Percentiles rank a stretch among this genome's conserved stretches.
Evolutionary conservation across 2,888 invertebrate genomes (phyloP).

Genomic region (Ochropleura leucogaster): DNA sequence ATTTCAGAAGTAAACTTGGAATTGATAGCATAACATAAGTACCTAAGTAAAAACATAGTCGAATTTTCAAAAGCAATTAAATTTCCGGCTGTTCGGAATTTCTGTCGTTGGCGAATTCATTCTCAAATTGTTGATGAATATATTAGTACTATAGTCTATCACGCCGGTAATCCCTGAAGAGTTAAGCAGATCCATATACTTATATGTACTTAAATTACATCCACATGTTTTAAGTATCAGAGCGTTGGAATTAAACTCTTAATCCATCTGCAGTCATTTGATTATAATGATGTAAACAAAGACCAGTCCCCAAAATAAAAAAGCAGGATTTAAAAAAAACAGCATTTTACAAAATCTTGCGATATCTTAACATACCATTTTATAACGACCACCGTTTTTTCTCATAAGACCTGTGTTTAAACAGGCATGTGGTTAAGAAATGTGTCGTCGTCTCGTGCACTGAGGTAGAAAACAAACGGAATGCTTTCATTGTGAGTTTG

Average conservation of each 20-base stretch:
- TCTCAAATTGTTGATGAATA: too few relatives aligned
- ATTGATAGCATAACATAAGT: background rate
- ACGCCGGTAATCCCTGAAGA: too few relatives aligned
- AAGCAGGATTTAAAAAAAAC: too few relatives aligned
- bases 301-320: background rate
- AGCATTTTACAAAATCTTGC: background rate
- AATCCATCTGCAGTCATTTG: background rate
- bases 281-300: background rate
- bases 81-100: background rate
- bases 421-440: constrained; percentile 32
- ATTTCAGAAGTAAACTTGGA: background rate
- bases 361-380: background rate
- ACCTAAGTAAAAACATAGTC: background rate
- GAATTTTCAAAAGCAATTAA: constrained; percentile 17
- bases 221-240: background rate
- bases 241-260: background rate
- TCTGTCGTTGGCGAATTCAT: too few relatives aligned
- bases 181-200: too few relatives aligned
- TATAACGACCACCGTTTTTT: background rate
- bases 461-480: constrained; percentile 43
- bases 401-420: background rate
- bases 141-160: too few relatives aligned
- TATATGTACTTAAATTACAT: too few relatives aligned
- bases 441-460: constrained; percentile 30
- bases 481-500: constrained; percentile 38